Base-by-base conservation (phyloP, 2,113 vertebrate species). In the Mesoclemmys tuberculata region DNA sequence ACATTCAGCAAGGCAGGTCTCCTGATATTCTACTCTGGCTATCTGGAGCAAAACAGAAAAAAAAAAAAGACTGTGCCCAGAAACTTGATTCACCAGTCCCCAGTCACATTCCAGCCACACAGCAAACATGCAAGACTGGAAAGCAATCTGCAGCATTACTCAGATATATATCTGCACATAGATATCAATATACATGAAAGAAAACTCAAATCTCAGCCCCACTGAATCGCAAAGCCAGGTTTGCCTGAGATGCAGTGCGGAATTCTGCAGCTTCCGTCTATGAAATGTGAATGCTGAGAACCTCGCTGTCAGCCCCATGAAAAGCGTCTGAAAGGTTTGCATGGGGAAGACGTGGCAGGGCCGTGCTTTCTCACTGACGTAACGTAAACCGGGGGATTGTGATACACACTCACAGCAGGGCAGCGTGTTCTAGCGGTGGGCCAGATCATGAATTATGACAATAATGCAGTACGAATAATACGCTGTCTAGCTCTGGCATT, bases 141-240 rank as follows among this genome's bases (percentile, higher is more conserved):
- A 90, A 83, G 84, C 74, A 0, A 84, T 83, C 88, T 88, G 38
- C 79, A 79, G 44, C 48, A 92, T 82, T 58, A n/a, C 31, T 83
- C 38, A 46, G 44, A 24, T 94, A 90, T 68, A 58, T 68, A 44
- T 31, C 29, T 84, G 93, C 88, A 90, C 26, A 61, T 3, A 29
- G 85, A 38, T 92, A 92, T 93, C 90, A 46, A 8, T 46, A 46
- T 93, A 80, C 68, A 49, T 82, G 68, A 90, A 87, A 58, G 26
- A 18, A 83, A 92, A 86, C 54, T 18, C 80, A 68, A 83, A 85
- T 77, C 71, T 90, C 44, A 92, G 54, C 31, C 49, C 90, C 77
- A 31, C 61, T 95, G 92, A 86, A 46, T 87, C 38, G 90, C 82
- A 75, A 71, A 96, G 92, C 54, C 12, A 79, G 80, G 38, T 64